A percentile compares a stretch with the other conserved stretches of the same genome.
Conservation (phyloP, 1,140 invertebrate genomes). For the Trachymyrmex cornetzi region DNA sequence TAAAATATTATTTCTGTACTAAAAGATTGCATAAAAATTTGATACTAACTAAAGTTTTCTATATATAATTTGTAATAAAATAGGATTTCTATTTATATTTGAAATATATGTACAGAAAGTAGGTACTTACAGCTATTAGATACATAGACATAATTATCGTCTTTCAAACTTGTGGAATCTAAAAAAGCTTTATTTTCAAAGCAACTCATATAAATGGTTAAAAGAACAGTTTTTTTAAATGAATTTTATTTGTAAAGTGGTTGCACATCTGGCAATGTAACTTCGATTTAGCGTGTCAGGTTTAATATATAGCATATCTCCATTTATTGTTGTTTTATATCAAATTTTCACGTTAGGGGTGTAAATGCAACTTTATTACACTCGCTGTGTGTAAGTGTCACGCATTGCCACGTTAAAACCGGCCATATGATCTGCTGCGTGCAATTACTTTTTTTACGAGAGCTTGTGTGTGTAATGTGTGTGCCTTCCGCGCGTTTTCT, state of each 20-base stretch:
- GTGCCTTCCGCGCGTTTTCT: slow-evolving; percentile 16
- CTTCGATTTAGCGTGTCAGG: not conserved
- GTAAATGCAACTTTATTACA: slow-evolving; percentile 48
- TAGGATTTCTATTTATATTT: not conserved
- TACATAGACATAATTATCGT: not conserved
- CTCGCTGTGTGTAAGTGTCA: slow-evolving; percentile 15
- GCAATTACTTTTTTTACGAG: slow-evolving; percentile 58
- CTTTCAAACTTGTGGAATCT: not conserved
- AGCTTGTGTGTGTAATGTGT: not conserved
- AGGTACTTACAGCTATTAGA: not conserved
- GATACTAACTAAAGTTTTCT: not conserved
- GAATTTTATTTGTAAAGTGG: not conserved
- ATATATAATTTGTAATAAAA: not conserved
- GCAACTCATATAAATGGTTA: not conserved
- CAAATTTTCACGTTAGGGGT: slow-evolving; percentile 17
- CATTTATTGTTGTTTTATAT: slow-evolving; percentile 28
- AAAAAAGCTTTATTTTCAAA: not conserved
- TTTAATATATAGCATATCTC: not conserved
- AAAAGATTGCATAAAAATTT: slow-evolving; percentile 6
- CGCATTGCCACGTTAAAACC: slow-evolving; percentile 23
- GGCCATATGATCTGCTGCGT: slow-evolving; percentile 43
- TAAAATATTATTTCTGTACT: not conserved
- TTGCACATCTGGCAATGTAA: not conserved
- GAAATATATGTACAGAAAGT: not conserved
- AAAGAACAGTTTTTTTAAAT: not conserved